These are phyloP conservation scores for Columbina picui DNA, from an alignment of 2,113 vertebrate species.

Conservation along the genomic window DNA sequence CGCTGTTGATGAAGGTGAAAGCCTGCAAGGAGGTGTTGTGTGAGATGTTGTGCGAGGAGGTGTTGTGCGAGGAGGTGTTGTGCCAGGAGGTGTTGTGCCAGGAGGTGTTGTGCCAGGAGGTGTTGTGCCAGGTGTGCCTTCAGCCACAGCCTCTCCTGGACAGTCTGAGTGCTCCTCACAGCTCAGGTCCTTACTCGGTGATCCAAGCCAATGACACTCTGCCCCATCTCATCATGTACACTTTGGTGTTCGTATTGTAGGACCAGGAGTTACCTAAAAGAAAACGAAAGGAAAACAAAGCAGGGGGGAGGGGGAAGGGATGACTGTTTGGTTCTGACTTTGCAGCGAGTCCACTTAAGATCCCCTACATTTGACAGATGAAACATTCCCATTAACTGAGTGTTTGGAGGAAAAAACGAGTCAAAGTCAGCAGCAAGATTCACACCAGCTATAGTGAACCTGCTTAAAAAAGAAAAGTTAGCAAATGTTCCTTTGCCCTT, in stretches of 20 bases:
- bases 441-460: neutral
- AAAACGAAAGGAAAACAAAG: neutral
- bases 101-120: too few relatives aligned
- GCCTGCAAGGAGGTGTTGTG: fast-evolving
- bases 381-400: neutral
- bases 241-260: neutral
- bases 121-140: too few relatives aligned
- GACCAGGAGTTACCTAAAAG: neutral
- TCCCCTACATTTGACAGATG: neutral
- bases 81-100: too few relatives aligned
- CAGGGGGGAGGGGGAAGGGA: fast-evolving
- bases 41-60: fast-evolving
- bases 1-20: fast-evolving
- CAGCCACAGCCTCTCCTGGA: neutral
- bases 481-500: neutral
- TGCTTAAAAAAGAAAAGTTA: neutral
- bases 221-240: neutral
- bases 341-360: neutral
- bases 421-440: neutral
- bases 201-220: neutral
- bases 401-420: neutral
- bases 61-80: too few relatives aligned
- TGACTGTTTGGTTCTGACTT: neutral
- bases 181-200: neutral
- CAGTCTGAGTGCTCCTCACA: fast-evolving